Evolutionary conservation across 2,113 vertebrate genomes (phyloP).

Genomic region (Malurus elegans): DNA sequence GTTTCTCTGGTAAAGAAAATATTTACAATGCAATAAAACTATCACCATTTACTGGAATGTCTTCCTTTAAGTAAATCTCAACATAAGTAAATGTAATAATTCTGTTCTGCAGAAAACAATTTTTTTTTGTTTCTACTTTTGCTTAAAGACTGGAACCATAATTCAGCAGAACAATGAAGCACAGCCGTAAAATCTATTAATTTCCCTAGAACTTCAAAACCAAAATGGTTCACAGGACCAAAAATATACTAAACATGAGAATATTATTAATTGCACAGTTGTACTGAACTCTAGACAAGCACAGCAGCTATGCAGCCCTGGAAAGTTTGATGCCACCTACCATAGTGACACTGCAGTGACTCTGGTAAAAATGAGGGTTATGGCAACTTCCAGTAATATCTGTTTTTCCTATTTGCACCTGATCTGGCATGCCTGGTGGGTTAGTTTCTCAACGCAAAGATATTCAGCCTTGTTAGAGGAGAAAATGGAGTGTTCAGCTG

Average conservation of each 20-base stretch:
- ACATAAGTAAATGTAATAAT: background rate
- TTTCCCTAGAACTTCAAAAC: background rate
- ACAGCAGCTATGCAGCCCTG: background rate
- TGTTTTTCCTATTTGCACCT: background rate
- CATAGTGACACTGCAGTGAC: background rate
- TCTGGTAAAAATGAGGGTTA: background rate
- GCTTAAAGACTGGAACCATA: background rate
- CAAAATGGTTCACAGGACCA: background rate
- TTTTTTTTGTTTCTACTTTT: background rate
- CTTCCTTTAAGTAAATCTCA: background rate
- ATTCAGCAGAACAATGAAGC: background rate
- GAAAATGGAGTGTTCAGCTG: background rate
- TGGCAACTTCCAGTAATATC: background rate
- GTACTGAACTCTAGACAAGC: background rate
- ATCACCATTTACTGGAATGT: background rate
- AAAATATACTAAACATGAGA: background rate
- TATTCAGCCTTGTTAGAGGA: background rate
- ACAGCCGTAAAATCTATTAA: background rate
- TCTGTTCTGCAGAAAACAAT: background rate
- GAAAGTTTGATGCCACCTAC: background rate
- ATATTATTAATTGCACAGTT: background rate
- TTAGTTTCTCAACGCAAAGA: background rate
- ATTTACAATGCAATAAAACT: background rate
- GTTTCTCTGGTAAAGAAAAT: background rate
- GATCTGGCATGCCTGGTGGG: background rate